Base-by-base conservation (phyloP, 2,888 invertebrate genomes). In the Orthosia incerta region DNA sequence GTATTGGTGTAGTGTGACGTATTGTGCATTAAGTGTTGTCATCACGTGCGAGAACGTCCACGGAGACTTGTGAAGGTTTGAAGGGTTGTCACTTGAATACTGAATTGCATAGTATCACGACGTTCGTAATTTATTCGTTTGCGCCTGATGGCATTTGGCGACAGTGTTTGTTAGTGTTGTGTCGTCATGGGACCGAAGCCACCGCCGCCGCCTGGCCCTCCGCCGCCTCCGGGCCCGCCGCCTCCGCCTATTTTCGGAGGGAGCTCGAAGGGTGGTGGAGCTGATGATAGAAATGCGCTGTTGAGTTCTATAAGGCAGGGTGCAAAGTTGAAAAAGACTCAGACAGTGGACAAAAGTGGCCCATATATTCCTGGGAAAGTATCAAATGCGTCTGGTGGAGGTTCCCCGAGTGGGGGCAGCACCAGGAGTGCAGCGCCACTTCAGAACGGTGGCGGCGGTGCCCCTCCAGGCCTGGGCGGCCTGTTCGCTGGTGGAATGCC, bases 311-410 rank as follows among this genome's bases (percentile, higher is more conserved):
- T 99, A 88, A 97, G 98, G 87, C 98, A 98, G 92, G 99, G 99
- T 73, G 95, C 98, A 67, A 97, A 97, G 88, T 95, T 99, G 83
- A 99, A 98, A 93, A 99, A 99, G 95, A 97, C 98, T 69, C 97
- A 97, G 0, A 99, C 99, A n/a, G 98, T 98, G 88, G 99, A 99
- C 92, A 98, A 98, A 94, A 99, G 99, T 97, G 98, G 97, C 67
- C 99, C 99, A 0, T 92, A 97, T 65, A 95, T 98, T 84, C 96
- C 97, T 86, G 98, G 98, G 94, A 97, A 97, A 93, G 94, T 91
- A 81, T 87, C 94, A 80, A 91, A 91, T 89, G 89, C 86, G 31
- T 79, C 91, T n/a, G 88, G 87, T 80, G 89, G 91, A 88, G 87
- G 90, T 2, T 84, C 93, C 2, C 86, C 92, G 1, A 89, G 92